Evolutionary conservation across 2,797 vertebrate genomes (phyloP).

Genomic region (Phalanger gymnotis): DNA sequence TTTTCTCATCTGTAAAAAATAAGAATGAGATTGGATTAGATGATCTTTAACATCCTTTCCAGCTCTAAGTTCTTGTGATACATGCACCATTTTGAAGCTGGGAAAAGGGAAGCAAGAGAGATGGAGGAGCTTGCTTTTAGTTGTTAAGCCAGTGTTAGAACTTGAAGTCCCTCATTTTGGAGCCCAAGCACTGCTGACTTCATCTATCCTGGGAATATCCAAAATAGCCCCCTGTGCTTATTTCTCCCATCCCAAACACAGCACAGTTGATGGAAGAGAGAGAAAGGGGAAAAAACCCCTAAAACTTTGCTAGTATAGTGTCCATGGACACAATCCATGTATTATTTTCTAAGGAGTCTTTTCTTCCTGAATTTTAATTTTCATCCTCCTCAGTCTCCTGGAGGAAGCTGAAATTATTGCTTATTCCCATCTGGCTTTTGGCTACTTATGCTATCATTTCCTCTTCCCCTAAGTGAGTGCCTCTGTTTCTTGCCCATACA

Average conservation of each 20-base stretch:
- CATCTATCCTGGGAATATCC: constrained; percentile 18
- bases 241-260: background rate
- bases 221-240: background rate
- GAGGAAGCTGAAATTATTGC: background rate
- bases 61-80: background rate
- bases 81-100: constrained; percentile 27
- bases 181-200: background rate
- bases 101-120: constrained; percentile 43
- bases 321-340: background rate
- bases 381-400: background rate
- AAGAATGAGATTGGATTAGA: background rate
- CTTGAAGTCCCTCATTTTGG: background rate
- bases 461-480: background rate
- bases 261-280: background rate
- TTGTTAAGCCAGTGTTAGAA: constrained; percentile 7
- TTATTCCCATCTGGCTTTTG: background rate
- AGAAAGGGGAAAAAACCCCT: background rate
- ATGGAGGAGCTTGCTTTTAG: constrained; percentile 4
- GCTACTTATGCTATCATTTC: background rate
- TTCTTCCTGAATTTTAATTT: background rate
- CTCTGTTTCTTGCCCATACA: background rate
- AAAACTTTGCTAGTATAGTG: background rate
- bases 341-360: background rate
- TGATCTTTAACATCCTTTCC: background rate
- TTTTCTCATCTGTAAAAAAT: background rate